These are phyloP conservation scores for Austrolebias charrua DNA, from an alignment of 2,797 vertebrate species.

Conservation along the genomic window DNA sequence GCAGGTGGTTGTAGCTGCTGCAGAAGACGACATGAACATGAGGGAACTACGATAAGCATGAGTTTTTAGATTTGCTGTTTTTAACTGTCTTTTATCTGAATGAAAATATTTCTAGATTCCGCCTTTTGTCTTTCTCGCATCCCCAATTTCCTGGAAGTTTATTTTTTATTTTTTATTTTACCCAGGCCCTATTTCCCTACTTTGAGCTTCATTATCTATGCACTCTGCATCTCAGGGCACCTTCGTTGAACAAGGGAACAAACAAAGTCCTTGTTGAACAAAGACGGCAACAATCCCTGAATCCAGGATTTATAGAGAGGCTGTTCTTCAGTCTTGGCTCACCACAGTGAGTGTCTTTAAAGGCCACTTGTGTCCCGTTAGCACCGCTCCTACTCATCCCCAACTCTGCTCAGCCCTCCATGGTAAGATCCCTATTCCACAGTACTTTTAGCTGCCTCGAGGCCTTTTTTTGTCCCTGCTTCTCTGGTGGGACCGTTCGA, in stretches of 20 bases:
- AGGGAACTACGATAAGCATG: not conserved
- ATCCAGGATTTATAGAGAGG: constrained; percentile 59
- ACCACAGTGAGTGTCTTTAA: constrained; percentile 36
- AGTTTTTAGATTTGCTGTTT: constrained; percentile 2
- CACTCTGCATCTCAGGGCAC: constrained; percentile 46
- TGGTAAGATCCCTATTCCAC: too few relatives aligned
- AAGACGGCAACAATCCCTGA: constrained; percentile 56
- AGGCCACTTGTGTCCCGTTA: constrained; percentile 25
- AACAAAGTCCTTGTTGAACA: constrained; percentile 50
- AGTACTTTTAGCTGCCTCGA: too few relatives aligned
- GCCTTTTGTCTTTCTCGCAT: constrained; percentile 44
- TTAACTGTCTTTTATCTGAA: constrained; percentile 1
- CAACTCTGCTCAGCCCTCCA: too few relatives aligned
- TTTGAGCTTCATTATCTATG: constrained; percentile 68
- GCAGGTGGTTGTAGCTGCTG: not conserved
- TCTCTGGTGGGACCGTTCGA: too few relatives aligned
- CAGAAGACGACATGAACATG: not conserved
- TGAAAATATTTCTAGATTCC: constrained; percentile 30
- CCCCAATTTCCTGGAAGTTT: constrained; percentile 36
- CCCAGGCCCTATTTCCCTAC: constrained; percentile 33
- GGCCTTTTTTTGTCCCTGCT: too few relatives aligned
- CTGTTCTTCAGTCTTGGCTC: constrained; percentile 36
- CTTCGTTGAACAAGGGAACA: constrained; percentile 10
- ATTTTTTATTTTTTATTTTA: constrained; percentile 12
- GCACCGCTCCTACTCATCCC: too few relatives aligned